Base-by-base conservation (phyloP, 2,113 vertebrate genomes). In the Cyphomyrus plagiostoma region DNA sequence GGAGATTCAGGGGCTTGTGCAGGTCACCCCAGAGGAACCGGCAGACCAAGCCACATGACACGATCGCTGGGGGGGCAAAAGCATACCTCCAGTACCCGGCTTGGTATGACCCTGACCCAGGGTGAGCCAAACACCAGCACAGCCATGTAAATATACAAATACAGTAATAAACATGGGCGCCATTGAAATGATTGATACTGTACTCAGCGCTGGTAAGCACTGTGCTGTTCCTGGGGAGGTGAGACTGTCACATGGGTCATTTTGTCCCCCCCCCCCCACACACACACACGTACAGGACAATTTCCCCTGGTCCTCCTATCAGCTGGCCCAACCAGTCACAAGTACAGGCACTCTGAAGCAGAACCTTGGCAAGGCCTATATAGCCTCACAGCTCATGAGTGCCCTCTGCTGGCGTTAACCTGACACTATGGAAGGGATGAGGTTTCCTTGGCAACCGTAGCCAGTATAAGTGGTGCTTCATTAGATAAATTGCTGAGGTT, bases 381-480 rank as follows among this genome's bases (percentile, higher is more conserved):
- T 80, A 35, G 77, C 23, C 19, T 42, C 39, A 13, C 21, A 49
- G 45, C 58, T 19, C 35, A 15, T 52, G 42, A 86, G 56, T 15
- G 7, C 82, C 83, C 83, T 89, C 89, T 89, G 56, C 58, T 86
- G 89, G 46, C 19, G 52, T 7, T 26, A 66, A 35, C 30, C n/a
- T 46, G 19, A 49, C 45, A 49, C 39, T 26, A 39, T 50, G 42
- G 35, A 46, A 89, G 49, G 39, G 46, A 86, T 26, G 45, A 50
- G 89, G 89, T 87, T 87, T 89, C 89, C 83, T n/a, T 89, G 89
- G 89, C 89, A 74, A 89, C 89, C 35, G 9, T 48, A 74, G 56
- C 56, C 62, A n/a, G 58, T 50, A 13, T 86, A 58, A 86, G 45
- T 56, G 82, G 23, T 46, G 39, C 56, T 82, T 89, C 52, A 85